Evolutionary conservation across 1,140 invertebrate species (phyloP), one percentile per base, ranked within the genome.

Genomic region (Anthonomus grandis): DNA sequence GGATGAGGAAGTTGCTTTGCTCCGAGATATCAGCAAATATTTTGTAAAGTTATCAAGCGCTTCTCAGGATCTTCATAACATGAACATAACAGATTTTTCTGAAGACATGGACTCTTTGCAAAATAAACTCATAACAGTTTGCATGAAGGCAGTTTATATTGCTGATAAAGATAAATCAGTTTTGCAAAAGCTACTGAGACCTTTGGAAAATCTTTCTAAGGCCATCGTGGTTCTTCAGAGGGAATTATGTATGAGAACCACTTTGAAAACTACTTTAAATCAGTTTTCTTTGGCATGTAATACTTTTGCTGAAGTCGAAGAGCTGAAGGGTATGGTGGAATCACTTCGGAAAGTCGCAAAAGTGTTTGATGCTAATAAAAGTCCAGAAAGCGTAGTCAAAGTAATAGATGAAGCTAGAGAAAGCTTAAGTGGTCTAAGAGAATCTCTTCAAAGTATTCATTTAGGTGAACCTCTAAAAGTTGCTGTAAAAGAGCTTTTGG

Each of bases 51-150:
- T 70, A 23, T 37, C 49, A 19, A 0, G 47, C 3, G 37, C 25
- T 18, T 27, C n/a, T 21, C 38, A 46, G 19, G 36, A 57, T 21
- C 39, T 60, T 9, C 48, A 48, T 25, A 44, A 57, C 2, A 8
- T 46, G 1, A 31, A 59, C 31, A 58, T 70, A 19, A 41, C 65
- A 36, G 59, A 64, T 39, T 72, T 69, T 51, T 57, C 24, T 5
- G 53, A 67, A 42, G 51, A 60, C 45, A 50, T 72, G 17, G 64
- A 65, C 47, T 38, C 19, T 3, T 42, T 72, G 19, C 68, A 70
- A 52, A 67, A 68, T 27, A 66, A 56, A 31, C 59, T 72, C 9
- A 68, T 72, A 9, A 67, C 59, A 38, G 62, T 67, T 42, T 71
- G 67, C 42, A 64, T 64, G 45, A 69, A 64, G 59, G 62, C 67